phyloP scores from a whole-genome alignment of 2,797 vertebrate genomes.

The Muscicapa comitata region DNA sequence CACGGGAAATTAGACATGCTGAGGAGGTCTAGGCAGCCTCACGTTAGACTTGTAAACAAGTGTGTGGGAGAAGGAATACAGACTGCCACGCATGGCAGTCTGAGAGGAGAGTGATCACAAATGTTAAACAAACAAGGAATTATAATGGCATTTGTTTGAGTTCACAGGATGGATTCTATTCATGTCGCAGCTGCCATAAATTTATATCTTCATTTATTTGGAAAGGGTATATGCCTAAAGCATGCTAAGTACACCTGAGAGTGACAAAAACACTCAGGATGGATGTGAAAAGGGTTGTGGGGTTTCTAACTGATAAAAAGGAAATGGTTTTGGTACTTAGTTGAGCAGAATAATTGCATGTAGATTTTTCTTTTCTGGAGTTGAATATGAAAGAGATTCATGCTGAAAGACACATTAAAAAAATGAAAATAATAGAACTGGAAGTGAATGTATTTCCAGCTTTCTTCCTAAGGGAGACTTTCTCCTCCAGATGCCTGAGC shows the following conservation, averaged over 20 bases:
- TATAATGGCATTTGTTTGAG: neutral
- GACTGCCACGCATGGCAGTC: neutral
- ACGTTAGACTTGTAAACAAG: neutral
- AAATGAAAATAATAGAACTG: neutral
- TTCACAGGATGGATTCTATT: neutral
- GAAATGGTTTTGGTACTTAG: neutral
- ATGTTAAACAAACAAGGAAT: slow-evolving; percentile 1
- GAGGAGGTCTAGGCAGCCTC: neutral
- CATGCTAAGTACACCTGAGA: neutral
- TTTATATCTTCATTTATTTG: neutral
- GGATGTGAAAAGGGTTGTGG: neutral
- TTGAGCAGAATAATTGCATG: neutral
- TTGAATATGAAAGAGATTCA: neutral
- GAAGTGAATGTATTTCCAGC: accelerated
- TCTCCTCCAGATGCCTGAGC: neutral
- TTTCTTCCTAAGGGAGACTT: neutral
- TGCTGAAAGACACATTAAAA: neutral
- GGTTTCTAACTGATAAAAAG: neutral
- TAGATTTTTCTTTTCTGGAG: neutral
- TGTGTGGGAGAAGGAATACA: neutral
- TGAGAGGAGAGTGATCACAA: neutral
- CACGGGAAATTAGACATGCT: neutral
- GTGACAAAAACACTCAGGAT: neutral
- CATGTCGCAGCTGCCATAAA: neutral
- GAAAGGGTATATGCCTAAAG: neutral